A percentile compares a stretch with the other conserved stretches of the same genome.
Evolutionary conservation across 2,113 vertebrate species (phyloP).

Genomic region (Theristicus caerulescens): DNA sequence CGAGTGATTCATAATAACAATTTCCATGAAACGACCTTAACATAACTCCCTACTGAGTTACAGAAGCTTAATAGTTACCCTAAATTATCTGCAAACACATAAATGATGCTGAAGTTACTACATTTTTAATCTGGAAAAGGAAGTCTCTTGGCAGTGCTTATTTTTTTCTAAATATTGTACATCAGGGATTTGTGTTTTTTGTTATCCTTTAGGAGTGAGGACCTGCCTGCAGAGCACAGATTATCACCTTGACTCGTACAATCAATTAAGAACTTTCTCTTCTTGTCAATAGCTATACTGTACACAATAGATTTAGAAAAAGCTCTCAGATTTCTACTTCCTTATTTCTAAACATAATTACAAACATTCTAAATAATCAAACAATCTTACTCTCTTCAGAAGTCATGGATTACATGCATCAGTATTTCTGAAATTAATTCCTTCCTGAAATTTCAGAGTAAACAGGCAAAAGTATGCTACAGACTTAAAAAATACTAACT

Average conservation of each 20-base stretch:
- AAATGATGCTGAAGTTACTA: background rate
- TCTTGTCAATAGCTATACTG: slow-evolving; percentile 3
- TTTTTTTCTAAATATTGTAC: background rate
- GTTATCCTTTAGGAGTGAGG: background rate
- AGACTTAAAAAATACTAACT: background rate
- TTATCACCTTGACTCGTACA: slow-evolving; percentile 44
- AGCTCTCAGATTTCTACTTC: background rate
- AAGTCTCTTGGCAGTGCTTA: background rate
- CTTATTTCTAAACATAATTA: background rate
- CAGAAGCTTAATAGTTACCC: background rate
- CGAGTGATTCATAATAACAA: background rate
- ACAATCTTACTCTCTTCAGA: background rate
- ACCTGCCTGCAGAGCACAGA: background rate
- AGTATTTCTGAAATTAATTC: background rate
- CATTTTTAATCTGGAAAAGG: slow-evolving; percentile 25
- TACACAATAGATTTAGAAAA: background rate
- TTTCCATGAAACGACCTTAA: background rate
- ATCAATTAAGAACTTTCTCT: slow-evolving; percentile 49
- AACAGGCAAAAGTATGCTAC: background rate
- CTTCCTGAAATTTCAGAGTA: background rate
- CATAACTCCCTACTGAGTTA: background rate
- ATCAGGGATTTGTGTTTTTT: background rate
- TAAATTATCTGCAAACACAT: slow-evolving; percentile 35
- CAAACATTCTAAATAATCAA: background rate
- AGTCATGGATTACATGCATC: background rate